Percentiles rank a stretch among this genome's conserved stretches.
Evolutionary conservation across 2,113 vertebrate genomes (phyloP).

Genomic region (Cichladusa arquata): DNA sequence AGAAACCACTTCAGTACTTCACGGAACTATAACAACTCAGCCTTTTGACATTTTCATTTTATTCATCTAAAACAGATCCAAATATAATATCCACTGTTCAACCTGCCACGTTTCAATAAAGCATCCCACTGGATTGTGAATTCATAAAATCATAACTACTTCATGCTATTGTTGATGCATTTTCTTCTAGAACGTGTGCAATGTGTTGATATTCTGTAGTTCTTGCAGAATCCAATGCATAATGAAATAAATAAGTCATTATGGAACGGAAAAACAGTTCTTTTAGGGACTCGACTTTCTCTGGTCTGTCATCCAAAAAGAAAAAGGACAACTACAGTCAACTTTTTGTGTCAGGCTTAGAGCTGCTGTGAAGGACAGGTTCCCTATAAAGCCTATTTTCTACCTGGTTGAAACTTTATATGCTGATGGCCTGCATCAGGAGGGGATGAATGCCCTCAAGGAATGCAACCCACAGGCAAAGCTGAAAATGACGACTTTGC

Average conservation of each 20-base stretch:
- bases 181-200: not conserved
- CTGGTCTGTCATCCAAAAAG: not conserved
- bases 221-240: not conserved
- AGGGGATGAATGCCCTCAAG: not conserved
- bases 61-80: not conserved
- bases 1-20: not conserved
- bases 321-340: not conserved
- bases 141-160: not conserved
- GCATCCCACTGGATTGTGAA: not conserved
- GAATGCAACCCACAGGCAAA: not conserved
- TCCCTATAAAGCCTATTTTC: not conserved
- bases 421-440: not conserved
- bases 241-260: not conserved
- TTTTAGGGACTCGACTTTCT: not conserved
- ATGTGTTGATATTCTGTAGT: not conserved
- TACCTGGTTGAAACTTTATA: not conserved
- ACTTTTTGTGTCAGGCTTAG: not conserved
- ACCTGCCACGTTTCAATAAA: not conserved
- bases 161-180: not conserved
- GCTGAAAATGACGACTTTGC: not conserved
- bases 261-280: not conserved
- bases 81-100: not conserved
- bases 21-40: not conserved
- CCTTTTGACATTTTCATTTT: not conserved
- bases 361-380: not conserved